Percentiles rank a stretch among this genome's conserved stretches.
Conservation (phyloP, 2,888 invertebrate genomes). For the Bursaphelenchus okinawaensis region DNA sequence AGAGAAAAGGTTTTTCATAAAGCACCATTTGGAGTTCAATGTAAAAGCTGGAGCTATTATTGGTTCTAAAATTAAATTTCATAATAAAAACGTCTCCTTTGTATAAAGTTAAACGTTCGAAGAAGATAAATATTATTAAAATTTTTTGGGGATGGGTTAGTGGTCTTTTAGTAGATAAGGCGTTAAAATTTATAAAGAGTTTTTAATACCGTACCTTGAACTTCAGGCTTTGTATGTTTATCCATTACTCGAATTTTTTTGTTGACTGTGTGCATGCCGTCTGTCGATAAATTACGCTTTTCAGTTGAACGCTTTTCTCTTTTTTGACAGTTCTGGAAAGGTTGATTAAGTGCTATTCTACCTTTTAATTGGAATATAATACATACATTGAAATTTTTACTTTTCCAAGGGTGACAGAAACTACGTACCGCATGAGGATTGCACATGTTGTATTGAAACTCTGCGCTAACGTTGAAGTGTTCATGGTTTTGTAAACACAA, state of each 20-base stretch:
- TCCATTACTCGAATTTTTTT: neutral
- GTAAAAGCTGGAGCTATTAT: neutral
- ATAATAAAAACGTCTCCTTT: too few relatives aligned
- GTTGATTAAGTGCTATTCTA: neutral
- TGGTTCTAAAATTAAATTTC: neutral
- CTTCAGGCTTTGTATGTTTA: neutral
- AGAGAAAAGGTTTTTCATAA: conserved; percentile 19
- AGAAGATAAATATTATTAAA: too few relatives aligned
- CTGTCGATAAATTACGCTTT: neutral
- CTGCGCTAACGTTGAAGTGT: neutral
- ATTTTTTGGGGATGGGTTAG: too few relatives aligned
- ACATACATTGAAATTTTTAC: too few relatives aligned
- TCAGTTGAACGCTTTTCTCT: neutral
- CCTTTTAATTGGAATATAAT: neutral
- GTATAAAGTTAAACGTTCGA: too few relatives aligned
- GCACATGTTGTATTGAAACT: neutral
- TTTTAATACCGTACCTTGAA: neutral
- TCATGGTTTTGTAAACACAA: conserved; percentile 26
- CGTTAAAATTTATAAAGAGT: too few relatives aligned
- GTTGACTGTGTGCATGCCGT: neutral
- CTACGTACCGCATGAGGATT: too few relatives aligned
- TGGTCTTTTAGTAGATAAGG: too few relatives aligned
- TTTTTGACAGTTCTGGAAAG: neutral
- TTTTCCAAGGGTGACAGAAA: too few relatives aligned
- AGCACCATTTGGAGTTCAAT: conserved; percentile 10